Evolutionary conservation across 1,140 invertebrate genomes (phyloP), one percentile per base, ranked within the genome.

Genomic region (Gryllus bimaculatus): DNA sequence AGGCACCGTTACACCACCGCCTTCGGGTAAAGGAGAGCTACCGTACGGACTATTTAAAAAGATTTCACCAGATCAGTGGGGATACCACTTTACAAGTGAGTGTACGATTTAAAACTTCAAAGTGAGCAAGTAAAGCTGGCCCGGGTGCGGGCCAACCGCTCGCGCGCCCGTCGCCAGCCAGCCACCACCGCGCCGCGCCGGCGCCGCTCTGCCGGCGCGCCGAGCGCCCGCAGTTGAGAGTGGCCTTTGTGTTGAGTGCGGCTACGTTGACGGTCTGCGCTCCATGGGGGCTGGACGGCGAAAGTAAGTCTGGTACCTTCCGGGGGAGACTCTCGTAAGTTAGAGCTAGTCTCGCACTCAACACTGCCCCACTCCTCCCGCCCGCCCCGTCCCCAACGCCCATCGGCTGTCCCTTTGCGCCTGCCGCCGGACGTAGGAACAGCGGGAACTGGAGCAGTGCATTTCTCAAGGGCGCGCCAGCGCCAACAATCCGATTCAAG

Each of bases 281-380:
- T 93, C 92, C 88, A 95, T 88, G 94, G 93, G 90, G 93, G 93
- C 89, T 93, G 93, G 90, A 95, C 94, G 88, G 93, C 95, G 91
- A 94, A 93, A 91, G 93, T 95, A 95, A 95, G 91, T 95, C 93
- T 95, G 94, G 94, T 95, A 95, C 92, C n/a, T n/a, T n/a, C n/a
- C 95, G 93, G 93, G 94, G 93, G 84, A 93, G 93, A 91, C 93
- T 92, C 92, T 95, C 90, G 94, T 95, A 95, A 95, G 94, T 95
- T 90, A 87, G 82, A n/a, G 78, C 47, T 77, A 77, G 76, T 49
- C 39, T 20, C 75, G 48, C n/a, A 20, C 21, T 48, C 76, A 18
- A n/a, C 47, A 77, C 2, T 48, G 15, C 26, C 75, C 47, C 13
- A 39, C 39, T 39, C 18, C 15, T 18, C 76, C 76, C 48, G n/a